Base-by-base conservation (phyloP, 1,140 invertebrate species). In the Drosophila bocqueti region DNA sequence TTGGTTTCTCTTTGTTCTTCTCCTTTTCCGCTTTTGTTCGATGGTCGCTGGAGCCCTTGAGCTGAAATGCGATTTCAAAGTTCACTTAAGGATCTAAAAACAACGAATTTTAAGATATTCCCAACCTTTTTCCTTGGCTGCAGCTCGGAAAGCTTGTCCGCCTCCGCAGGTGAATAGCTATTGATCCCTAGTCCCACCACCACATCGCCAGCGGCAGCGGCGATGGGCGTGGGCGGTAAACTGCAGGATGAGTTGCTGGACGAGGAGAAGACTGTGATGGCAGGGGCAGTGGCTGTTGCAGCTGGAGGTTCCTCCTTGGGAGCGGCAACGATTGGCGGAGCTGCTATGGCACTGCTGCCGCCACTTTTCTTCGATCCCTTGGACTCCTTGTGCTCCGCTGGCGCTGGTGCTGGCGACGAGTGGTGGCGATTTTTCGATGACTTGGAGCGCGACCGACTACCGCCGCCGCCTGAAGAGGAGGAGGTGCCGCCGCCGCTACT, bases 241-340 rank as follows among this genome's bases (percentile, higher is more conserved):
- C 91, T 92, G 58, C 91, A 92, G 45, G 91, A 92, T 1, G 91
- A 92, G 52, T 92, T 92, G 21, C 91, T 92, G 46, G 91, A 92
- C 18, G 91, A 92, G 63, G 91, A 92, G 47, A 84, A 92, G 21
- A 91, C 71, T 18, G 81, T 82, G 21, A 91, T 84, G 31, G 79
- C 38, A n/a, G 77, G 36, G 62, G 58, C 43, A 16, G 24, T 55
- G n/a, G n/a, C 11, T 24, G n/a, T 9, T 24, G 62, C 34, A 24
- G 55, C 38, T 24, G 54, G 21, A 45, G 58, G 36, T 24, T 83
- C 81, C 36, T 83, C 81, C 43, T 83, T 83, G 40, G 65, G 16
- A 7, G n/a, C 38, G 13, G 54, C 34, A 9, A 61, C 61, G 0
- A 57, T 40, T 24, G 75, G 64, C 5, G 78, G 73, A 21, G 72